phyloP scores from a whole-genome alignment of 2,113 vertebrate species.

The Cyprinodon brontotheroides region DNA sequence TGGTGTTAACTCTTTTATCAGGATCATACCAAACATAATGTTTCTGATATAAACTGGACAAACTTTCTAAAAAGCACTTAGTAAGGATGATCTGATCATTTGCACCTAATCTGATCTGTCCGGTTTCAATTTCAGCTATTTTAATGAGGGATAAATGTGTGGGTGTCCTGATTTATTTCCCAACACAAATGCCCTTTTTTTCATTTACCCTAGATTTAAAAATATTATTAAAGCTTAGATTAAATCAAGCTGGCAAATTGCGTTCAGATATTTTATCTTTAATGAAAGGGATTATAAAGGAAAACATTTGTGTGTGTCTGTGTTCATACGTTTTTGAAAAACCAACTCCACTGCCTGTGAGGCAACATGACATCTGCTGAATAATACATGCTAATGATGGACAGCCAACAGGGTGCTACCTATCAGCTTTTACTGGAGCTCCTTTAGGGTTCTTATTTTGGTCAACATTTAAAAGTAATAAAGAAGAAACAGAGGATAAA shows the following conservation, averaged over 20 bases:
- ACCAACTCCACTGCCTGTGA: conserved; percentile 21
- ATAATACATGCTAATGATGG: conserved; percentile 64
- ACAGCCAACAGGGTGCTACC: conserved; percentile 50
- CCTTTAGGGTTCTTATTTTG: background rate
- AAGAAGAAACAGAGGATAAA: background rate
- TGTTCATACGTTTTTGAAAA: conserved; percentile 28
- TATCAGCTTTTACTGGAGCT: conserved; percentile 21
- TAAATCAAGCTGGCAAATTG: background rate
- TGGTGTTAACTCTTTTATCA: background rate
- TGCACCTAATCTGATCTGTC: background rate
- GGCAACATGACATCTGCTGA: conserved; percentile 52
- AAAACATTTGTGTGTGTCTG: background rate
- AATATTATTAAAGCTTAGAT: background rate
- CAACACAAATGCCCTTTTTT: background rate
- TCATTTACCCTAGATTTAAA: background rate
- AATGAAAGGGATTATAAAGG: background rate
- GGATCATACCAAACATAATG: background rate
- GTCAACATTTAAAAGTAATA: background rate
- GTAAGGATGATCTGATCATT: background rate
- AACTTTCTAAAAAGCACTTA: background rate
- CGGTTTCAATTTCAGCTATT: background rate
- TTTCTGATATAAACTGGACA: background rate
- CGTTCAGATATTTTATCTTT: too few species aligned
- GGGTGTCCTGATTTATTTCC: background rate
- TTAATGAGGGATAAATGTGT: background rate